Evolutionary conservation across 1,140 invertebrate genomes (phyloP), one percentile per base, ranked within the genome.

Genomic region (Orussus abietinus): DNA sequence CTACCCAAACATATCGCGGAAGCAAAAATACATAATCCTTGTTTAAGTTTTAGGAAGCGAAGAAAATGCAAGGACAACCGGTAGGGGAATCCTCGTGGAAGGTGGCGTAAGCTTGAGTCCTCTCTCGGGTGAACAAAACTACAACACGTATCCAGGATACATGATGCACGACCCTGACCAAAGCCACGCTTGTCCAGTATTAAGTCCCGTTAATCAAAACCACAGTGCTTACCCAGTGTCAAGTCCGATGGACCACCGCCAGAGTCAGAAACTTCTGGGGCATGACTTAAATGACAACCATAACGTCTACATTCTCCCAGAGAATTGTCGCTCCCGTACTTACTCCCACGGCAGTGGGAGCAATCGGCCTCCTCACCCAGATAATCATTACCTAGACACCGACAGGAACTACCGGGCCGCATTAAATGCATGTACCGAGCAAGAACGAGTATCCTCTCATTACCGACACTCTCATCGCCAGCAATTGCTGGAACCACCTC

Each of bases 201-300:
- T 30, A 32, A 59, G 36, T 32, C 26, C 40, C 1, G 45, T 20
- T 5, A 65, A 54, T 52, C 63, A 65, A 28, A 51, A 58, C 42
- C 54, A 52, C 21, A 38, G 51, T n/a, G 32, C 55, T 20, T 64
- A 60, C 37, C 42, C 54, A 5, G 17, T 52, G 1, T 30, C 55
- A 1, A 60, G 53, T 36, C 52, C 56, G 0, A 31, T 57, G 1
- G 59, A 67, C 5, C 51, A 51, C 13, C 47, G 56, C 14, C 35
- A 53, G 6, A 58, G 39, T 28, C 55, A 46, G 2, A 68, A 71
- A 42, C 58, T 62, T 20, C 30, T 53, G 0, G 66, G 67, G 4
- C 57, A 64, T 9, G 69, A 72, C 38, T 48, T 60, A 2, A 74
- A 69, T 35, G 62, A 65, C 10, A 72, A 72, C 42, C 64, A 68